These are phyloP conservation scores for Stigmatopora argus DNA, from an alignment of 2,113 vertebrate species.

Conservation along the genomic window DNA sequence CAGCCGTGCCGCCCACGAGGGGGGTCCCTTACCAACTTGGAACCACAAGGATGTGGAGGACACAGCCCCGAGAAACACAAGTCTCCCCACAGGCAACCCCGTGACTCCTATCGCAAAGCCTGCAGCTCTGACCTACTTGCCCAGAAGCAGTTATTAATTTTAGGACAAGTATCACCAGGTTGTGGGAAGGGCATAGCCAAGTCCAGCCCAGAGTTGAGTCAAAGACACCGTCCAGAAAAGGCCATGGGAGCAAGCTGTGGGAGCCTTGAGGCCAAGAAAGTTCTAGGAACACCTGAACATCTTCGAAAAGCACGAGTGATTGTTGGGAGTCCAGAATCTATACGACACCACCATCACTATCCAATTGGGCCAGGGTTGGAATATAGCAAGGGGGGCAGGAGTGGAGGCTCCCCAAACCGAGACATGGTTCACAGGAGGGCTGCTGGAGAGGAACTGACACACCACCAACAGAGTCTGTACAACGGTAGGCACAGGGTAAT, in stretches of 20 bases:
- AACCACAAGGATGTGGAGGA: slow-evolving; percentile 75
- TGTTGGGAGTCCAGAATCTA: slow-evolving; percentile 81
- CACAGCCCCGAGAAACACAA: slow-evolving; percentile 80
- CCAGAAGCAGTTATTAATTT: slow-evolving; percentile 46
- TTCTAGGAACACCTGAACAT: slow-evolving; percentile 78
- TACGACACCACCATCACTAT: slow-evolving; percentile 78
- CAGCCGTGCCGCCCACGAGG: slow-evolving; percentile 63
- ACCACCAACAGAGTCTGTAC: slow-evolving; percentile 75
- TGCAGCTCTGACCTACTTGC: slow-evolving; percentile 52
- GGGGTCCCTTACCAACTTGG: slow-evolving; percentile 70
- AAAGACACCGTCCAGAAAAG: slow-evolving; percentile 55
- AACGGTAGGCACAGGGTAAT: slow-evolving; percentile 79
- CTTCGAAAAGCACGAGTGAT: slow-evolving; percentile 76
- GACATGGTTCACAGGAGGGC: slow-evolving; percentile 80
- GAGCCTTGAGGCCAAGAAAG: slow-evolving; percentile 79
- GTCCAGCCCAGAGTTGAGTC: slow-evolving; percentile 82
- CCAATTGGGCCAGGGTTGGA: slow-evolving; percentile 76
- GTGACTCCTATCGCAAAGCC: slow-evolving; percentile 28
- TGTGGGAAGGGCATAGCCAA: slow-evolving; percentile 71
- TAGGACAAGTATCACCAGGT: slow-evolving; percentile 59
- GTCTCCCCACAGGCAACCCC: slow-evolving; percentile 65
- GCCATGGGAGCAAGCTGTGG: slow-evolving; percentile 54
- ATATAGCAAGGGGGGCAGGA: slow-evolving; percentile 71
- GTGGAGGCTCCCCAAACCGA: slow-evolving; percentile 66
- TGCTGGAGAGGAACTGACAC: slow-evolving; percentile 73